Evolutionary conservation across 2,113 vertebrate genomes (phyloP).

Genomic region (Arenaria interpres): DNA sequence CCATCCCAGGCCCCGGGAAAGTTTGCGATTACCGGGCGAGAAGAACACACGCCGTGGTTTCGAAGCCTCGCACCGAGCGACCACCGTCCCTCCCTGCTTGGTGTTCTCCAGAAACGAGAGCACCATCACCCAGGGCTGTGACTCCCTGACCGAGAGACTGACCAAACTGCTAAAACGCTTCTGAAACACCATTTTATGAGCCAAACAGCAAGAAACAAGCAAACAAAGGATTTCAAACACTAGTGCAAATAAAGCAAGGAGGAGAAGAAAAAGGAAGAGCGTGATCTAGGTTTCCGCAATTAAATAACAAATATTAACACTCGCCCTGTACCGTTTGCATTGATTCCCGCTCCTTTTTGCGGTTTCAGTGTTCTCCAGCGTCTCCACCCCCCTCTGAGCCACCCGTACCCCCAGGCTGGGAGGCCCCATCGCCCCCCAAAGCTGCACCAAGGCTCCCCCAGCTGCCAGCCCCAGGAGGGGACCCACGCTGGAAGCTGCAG

Average conservation of each 20-base stretch:
- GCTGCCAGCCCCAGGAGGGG: background rate
- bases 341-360: background rate
- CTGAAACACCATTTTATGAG: background rate
- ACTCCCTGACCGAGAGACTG: background rate
- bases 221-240: background rate
- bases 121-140: rapidly evolving
- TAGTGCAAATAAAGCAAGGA: constrained; percentile 42
- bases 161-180: background rate
- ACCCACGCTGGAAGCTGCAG: background rate
- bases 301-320: background rate
- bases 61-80: background rate
- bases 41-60: background rate
- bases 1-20: constrained; percentile 49
- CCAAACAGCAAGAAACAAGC: background rate
- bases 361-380: background rate
- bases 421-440: background rate
- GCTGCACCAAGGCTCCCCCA: background rate
- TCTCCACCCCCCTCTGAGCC: background rate
- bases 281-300: background rate
- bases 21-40: background rate
- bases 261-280: background rate
- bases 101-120: background rate
- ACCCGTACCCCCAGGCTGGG: background rate
- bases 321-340: background rate
- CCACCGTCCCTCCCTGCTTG: background rate